These are phyloP conservation scores for Lichenostomus cassidix DNA, from an alignment of 2,113 vertebrate genomes.

Conservation along the genomic window DNA sequence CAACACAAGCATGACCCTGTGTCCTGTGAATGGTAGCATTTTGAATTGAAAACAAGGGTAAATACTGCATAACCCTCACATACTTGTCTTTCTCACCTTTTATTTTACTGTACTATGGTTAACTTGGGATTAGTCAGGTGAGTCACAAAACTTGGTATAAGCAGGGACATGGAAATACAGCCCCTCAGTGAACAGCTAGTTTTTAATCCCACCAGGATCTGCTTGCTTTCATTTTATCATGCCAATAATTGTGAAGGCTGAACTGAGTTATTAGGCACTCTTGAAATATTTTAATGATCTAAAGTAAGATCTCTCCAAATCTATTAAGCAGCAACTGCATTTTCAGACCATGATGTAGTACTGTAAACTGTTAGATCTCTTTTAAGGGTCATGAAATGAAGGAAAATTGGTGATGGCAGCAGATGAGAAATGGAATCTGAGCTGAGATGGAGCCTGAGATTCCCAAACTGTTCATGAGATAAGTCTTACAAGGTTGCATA, in stretches of 20 bases:
- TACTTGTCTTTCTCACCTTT: neutral
- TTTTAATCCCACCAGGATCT: neutral
- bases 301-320: neutral
- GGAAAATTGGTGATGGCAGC: neutral
- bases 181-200: neutral
- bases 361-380: neutral
- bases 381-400: neutral
- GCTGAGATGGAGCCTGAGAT: neutral
- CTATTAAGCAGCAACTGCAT: neutral
- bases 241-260: neutral
- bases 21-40: neutral
- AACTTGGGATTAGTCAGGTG: neutral
- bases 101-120: neutral
- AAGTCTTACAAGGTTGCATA: neutral
- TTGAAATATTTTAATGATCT: neutral
- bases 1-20: neutral
- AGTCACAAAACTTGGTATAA: neutral
- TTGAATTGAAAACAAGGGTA: neutral
- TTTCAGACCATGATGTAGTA: neutral
- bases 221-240: neutral
- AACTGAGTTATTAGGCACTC: neutral
- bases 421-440: neutral
- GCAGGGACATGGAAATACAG: neutral
- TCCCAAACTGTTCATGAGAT: neutral
- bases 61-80: neutral